Evolutionary conservation across 2,113 vertebrate species (phyloP), one percentile per base, ranked within the genome.

Genomic region (Phalacrocorax brasilianus): DNA sequence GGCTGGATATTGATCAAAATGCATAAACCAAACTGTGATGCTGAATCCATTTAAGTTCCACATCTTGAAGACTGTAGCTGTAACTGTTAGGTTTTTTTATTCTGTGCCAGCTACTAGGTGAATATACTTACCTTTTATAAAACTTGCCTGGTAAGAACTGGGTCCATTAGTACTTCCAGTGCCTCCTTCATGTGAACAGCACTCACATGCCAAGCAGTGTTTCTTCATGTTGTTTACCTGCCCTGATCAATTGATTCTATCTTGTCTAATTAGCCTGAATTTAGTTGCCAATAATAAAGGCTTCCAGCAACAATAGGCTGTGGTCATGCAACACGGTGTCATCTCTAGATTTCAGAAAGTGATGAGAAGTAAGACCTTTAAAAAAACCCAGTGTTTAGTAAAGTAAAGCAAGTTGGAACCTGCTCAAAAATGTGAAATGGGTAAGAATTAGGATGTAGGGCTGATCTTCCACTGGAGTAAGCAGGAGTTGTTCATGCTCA

Each of bases 131-230:
- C 6, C 53, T 56, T 24, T 28, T 67, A 0, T 33, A 59, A 17
- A 81, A 33, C 38, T 24, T 42, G 8, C 11, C 55, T 22, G 1
- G 9, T 44, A 11, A 24, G 52, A 72, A 8, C 38, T 11, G 18
- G 42, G 35, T 68, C 42, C 20, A 0, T 84, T 21, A 4, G 35
- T 27, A 8, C 21, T 42, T 28, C 6, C 32, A 1, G 1, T 75
- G 71, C 45, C 52, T 65, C 71, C 55, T 35, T 50, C 98, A 97
- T 79, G 97, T 98, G 98, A 97, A 76, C 88, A 38, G 94, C 96
- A 38, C 96, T 98, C 97, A 93, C 97, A 42, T 98, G 98, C 96
- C 96, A 89, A 62, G 96, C 86, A 88, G 95, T 44, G 62, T 92
- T 77, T 22, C 93, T 92, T 52, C 53, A 4, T 56, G 23, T 40